Conservation (phyloP, 2,797 vertebrate genomes). For the Pangasius krempfi region DNA sequence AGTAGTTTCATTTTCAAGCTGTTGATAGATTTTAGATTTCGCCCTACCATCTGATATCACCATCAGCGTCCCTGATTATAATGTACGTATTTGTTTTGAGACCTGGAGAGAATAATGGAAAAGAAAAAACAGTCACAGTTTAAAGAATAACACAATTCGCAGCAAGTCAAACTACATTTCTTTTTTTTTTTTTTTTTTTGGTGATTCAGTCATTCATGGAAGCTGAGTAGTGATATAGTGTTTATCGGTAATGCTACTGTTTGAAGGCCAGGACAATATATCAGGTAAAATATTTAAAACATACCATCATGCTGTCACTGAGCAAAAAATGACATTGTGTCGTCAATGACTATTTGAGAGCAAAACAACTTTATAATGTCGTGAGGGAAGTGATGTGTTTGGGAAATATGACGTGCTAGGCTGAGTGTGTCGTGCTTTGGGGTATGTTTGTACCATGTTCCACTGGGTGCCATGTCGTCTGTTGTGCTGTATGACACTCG, state of each 20-base stretch:
- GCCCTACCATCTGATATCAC: not conserved
- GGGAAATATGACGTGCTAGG: not conserved
- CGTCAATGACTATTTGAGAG: not conserved
- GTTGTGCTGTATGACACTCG: conserved; percentile 61
- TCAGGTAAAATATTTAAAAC: conserved; percentile 3
- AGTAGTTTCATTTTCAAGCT: conserved; percentile 1
- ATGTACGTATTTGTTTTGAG: not conserved
- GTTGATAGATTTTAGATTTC: not conserved
- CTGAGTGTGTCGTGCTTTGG: not conserved
- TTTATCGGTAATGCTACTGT: not conserved
- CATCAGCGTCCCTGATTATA: not conserved
- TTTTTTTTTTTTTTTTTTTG: not conserved
- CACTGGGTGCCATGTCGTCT: conserved; percentile 38
- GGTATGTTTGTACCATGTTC: conserved; percentile 27
- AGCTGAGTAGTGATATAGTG: not conserved
- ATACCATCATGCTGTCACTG: not conserved
- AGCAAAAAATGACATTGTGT: not conserved
- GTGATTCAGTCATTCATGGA: not conserved
- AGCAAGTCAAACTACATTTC: not conserved
- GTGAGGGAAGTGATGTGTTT: not conserved
- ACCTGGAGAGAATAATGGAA: not conserved
- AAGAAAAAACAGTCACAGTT: not conserved
- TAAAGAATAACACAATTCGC: not conserved
- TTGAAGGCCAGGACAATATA: not conserved
- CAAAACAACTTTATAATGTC: not conserved